Evolutionary conservation across 2,888 invertebrate species (phyloP), one percentile per base, ranked within the genome.

Genomic region (Nasonovia ribisnigri): DNA sequence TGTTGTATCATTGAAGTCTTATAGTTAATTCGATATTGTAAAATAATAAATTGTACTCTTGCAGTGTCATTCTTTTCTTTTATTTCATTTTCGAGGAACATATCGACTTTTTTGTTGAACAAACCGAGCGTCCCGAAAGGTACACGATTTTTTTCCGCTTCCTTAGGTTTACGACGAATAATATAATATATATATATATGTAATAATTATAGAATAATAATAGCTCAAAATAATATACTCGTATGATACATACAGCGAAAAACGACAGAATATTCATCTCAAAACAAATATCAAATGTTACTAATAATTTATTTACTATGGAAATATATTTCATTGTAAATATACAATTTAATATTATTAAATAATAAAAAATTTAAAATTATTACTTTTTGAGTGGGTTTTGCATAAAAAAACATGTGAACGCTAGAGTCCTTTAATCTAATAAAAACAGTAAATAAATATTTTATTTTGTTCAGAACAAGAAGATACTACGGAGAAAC

Each of bases 1-100:
- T 89, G 57, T 42, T 88, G 42, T 57, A 54, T 54, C 11, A 42
- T 88, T 36, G 54, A 54, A 88, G 51, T 88, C 6, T 36, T 86
- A 86, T 29, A 46, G 20, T 43, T 88, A 88, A 88, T 88, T 88
- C 54, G 48, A 57, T 87, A 88, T 88, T 20, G 57, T 57, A 57
- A 57, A 88, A 54, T 26, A 48, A 90, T 77, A 26, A 46, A 26
- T n/a, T 20, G 26, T 42, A 26, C 26, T 51, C 16, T 90, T 51
- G 77, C 48, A 11, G 42, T 42, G 60, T 91, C 90, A 84, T 91
- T 91, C 84, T 48, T 84, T 91, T 24, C 42, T 60, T 60, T 88
- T 88, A 48, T 89, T 89, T 3, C 43, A 29, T 20, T 24, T 89
- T 42, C 29, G 20, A 89, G 57, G 57, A 60, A 89, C 43, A 43